Conservation (phyloP, 2,888 invertebrate species). For the Sympetrum striolatum region DNA sequence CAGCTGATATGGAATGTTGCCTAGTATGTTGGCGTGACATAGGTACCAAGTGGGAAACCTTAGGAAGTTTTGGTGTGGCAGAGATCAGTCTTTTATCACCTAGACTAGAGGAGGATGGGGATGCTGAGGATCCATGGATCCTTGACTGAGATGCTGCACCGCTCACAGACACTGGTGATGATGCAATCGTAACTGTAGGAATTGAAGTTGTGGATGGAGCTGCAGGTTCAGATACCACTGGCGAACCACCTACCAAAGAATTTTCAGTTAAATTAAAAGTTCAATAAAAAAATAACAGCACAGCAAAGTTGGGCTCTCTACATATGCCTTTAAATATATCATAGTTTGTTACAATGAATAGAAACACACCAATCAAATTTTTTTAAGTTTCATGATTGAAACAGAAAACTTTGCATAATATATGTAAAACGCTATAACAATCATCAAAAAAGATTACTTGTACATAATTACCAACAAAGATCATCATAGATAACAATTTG, state of each 20-base stretch:
- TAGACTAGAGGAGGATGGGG: constrained; percentile 40
- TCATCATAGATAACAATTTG: too few species aligned
- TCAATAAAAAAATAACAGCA: neutral
- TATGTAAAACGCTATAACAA: too few species aligned
- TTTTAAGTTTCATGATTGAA: neutral
- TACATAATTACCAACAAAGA: too few species aligned
- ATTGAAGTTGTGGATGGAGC: constrained; percentile 53
- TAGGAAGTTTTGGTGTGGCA: constrained; percentile 45
- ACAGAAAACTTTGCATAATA: too few species aligned
- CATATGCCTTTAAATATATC: neutral
- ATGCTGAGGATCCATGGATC: constrained; percentile 41
- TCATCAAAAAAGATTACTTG: too few species aligned
- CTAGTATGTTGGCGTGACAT: constrained; percentile 47
- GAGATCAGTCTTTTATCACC: constrained; percentile 23
- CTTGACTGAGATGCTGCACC: neutral
- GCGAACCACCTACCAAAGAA: neutral
- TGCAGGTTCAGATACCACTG: neutral
- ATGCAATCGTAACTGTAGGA: constrained; percentile 54
- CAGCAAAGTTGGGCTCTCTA: neutral
- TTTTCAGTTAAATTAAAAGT: neutral
- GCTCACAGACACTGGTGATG: neutral
- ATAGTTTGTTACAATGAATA: neutral
- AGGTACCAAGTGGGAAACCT: constrained; percentile 45
- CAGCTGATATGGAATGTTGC: constrained; percentile 50
- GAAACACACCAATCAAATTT: neutral